Evolutionary conservation across 2,113 vertebrate species (phyloP).

Genomic region (Neolamprologus cancellatus): DNA sequence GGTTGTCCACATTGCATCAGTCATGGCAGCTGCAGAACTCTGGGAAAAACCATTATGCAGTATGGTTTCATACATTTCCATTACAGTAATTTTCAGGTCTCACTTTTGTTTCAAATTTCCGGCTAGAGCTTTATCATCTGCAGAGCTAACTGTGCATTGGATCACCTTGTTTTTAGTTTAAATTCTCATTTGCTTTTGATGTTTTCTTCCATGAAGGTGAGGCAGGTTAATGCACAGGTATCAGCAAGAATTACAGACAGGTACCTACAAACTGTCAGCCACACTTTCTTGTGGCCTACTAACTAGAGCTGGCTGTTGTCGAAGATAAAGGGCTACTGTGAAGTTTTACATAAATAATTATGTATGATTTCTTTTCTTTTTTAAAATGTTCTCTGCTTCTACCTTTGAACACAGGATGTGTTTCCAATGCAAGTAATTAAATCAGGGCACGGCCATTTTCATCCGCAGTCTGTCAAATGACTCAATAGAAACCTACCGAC

Average conservation of each 20-base stretch:
- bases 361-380: constrained; percentile 42
- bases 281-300: constrained; percentile 72
- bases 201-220: constrained; percentile 40
- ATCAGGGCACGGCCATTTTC: constrained; percentile 35
- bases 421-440: constrained; percentile 56
- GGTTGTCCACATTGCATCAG: constrained; percentile 26
- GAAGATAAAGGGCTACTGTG: constrained; percentile 61
- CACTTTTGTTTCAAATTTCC: constrained; percentile 21
- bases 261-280: constrained; percentile 56
- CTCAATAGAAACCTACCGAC: constrained; percentile 18
- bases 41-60: not conserved
- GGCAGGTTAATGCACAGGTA: constrained; percentile 59
- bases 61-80: not conserved
- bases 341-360: constrained; percentile 65
- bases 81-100: constrained; percentile 10
- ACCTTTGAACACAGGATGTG: constrained; percentile 70
- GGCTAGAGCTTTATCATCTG: constrained; percentile 29
- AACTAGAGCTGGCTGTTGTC: constrained; percentile 56
- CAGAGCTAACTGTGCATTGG: constrained; percentile 24
- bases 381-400: constrained; percentile 18
- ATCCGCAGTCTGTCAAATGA: constrained; percentile 20
- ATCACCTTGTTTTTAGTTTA: constrained; percentile 46
- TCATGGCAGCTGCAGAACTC: constrained; percentile 27
- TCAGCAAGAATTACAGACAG: constrained; percentile 66
- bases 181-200: constrained; percentile 64